phyloP scores from a whole-genome alignment of 2,113 vertebrate genomes.

The Baryphthengus martii region DNA sequence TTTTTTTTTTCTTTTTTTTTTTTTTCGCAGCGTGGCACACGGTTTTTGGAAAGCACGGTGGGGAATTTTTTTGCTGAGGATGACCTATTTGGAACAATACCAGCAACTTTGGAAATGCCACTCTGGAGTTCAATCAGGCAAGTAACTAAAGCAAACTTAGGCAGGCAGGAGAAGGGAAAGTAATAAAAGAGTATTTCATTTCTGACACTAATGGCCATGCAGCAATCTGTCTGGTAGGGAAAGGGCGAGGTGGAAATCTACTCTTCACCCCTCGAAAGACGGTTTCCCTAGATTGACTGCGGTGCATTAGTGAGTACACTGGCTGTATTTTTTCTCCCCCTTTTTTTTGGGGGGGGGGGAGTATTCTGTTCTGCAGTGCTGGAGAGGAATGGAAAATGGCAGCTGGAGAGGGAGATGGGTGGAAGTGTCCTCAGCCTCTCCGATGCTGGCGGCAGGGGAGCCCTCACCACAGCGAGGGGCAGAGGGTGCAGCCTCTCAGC shows the following conservation, averaged over 20 bases:
- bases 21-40: conserved; percentile 41
- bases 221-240: conserved; percentile 18
- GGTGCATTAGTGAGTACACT: neutral
- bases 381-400: neutral
- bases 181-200: conserved; percentile 49
- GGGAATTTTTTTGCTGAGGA: conserved; percentile 75
- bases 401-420: neutral
- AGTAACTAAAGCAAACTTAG: conserved; percentile 60
- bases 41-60: conserved; percentile 73
- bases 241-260: neutral
- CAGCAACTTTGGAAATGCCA: conserved; percentile 74
- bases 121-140: conserved; percentile 69
- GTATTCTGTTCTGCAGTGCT: neutral
- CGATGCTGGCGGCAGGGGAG: neutral
- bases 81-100: conserved; percentile 79
- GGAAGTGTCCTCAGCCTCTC: neutral
- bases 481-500: neutral
- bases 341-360: neutral
- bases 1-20: conserved; percentile 64
- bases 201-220: neutral
- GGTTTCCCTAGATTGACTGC: neutral
- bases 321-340: neutral
- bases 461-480: fast-evolving
- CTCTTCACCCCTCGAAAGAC: neutral
- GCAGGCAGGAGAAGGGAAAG: conserved; percentile 24